Evolutionary conservation across 2,113 vertebrate species (phyloP), one percentile per base, ranked within the genome.

Genomic region (Mesitornis unicolor): DNA sequence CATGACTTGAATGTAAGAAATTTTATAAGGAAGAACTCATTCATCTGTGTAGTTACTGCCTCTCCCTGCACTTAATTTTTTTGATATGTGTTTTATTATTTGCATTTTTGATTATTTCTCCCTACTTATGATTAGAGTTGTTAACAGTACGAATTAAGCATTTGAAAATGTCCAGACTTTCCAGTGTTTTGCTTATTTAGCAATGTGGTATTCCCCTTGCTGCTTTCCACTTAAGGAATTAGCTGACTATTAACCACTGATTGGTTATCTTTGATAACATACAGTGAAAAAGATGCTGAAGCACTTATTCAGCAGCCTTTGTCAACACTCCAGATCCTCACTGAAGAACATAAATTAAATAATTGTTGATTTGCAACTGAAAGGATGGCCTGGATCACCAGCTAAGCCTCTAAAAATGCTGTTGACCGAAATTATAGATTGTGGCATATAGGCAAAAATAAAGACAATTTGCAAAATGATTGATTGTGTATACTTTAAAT

Each of bases 161-260:
- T 61, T 81, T 93, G 75, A 79, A 80, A 94, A 78, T 36, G 43
- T 60, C 60, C 82, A 86, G 38, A 56, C 63, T 92, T 96, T 88
- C 85, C 79, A 77, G 10, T 51, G 36, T 63, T 89, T 68, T 38
- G 7, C 24, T 96, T 92, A 64, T 76, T 87, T 86, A 80, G 42
- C 43, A 81, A 14, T 16, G 19, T 35, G 84, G 84, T 83, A 76
- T 94, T 97, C 90, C 92, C 90, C 87, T 86, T 77, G 22, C 42
- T 74, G 51, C 43, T 96, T 94, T 69, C 38, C 21, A 33, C 51
- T 74, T 69, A 68, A 73, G 50, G 13, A 83, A 33, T 78, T 88
- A 69, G 63, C 63, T 88, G 45, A 83, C 50, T 33, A 47, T 89
- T 77, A 74, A 91, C 20, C 25, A 88, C 13, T 77, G 36, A 45